A percentile compares a stretch with the other conserved stretches of the same genome.
Evolutionary conservation across 2,888 invertebrate genomes (phyloP).

Genomic region (Hyppa rectilinea): DNA sequence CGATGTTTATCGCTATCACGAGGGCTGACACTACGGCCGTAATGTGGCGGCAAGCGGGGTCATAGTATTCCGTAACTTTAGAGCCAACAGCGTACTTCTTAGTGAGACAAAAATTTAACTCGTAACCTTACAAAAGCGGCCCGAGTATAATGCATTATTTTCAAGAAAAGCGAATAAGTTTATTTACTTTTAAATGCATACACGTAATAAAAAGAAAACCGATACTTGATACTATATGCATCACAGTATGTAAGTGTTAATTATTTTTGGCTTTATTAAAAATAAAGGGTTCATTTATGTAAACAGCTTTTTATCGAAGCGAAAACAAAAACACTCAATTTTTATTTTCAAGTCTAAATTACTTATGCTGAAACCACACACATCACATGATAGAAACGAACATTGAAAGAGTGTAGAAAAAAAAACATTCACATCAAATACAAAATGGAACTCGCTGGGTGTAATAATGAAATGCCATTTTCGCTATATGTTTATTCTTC

Average conservation of each 20-base stretch:
- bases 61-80: too few species aligned
- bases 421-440: slow-evolving; percentile 52
- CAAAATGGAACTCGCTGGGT: slow-evolving; percentile 56
- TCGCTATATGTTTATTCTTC: slow-evolving; percentile 69
- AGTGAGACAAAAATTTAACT: background rate
- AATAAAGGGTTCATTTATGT: background rate
- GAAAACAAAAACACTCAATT: slow-evolving; percentile 4
- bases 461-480: slow-evolving; percentile 74
- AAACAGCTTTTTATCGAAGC: background rate
- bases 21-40: too few species aligned
- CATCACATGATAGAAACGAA: slow-evolving; percentile 8
- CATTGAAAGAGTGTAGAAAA: slow-evolving; percentile 41
- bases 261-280: background rate
- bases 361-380: slow-evolving; percentile 30
- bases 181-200: background rate
- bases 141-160: background rate
- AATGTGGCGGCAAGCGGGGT: too few species aligned
- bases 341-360: slow-evolving; percentile 27
- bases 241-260: background rate
- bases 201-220: background rate
- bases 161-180: background rate
- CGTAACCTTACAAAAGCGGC: background rate
- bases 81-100: background rate
- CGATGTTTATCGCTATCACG: too few species aligned
- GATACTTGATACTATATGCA: background rate